phyloP scores from a whole-genome alignment of 2,113 vertebrate species.

The Eubucco bourcierii region DNA sequence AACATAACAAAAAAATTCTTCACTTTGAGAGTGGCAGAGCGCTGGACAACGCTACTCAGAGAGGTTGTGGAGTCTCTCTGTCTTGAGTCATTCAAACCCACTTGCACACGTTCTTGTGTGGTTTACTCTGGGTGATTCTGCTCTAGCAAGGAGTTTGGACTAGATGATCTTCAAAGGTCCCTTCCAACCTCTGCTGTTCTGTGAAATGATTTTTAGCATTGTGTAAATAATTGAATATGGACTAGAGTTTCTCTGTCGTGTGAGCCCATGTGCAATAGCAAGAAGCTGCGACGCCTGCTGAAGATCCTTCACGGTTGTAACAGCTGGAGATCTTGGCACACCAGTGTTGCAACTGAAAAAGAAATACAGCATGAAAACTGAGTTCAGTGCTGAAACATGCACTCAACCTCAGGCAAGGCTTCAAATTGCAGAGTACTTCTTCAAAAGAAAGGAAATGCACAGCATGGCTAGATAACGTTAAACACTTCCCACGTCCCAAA shows the following conservation, averaged over 20 bases:
- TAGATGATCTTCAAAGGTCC: too few species aligned
- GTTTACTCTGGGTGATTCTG: too few species aligned
- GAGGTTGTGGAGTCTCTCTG: too few species aligned
- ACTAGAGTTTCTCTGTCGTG: background rate
- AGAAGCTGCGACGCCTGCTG: background rate
- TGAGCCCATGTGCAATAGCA: constrained; percentile 38
- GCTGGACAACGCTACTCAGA: too few species aligned
- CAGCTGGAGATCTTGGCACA: constrained; percentile 20
- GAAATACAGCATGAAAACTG: constrained; percentile 14
- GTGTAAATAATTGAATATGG: constrained; percentile 37
- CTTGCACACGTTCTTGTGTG: too few species aligned
- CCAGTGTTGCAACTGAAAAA: constrained; percentile 14
- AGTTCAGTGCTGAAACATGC: constrained; percentile 34
- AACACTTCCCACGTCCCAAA: background rate
- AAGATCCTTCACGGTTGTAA: constrained; percentile 18
- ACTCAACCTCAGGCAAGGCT: constrained; percentile 11
- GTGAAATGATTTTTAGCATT: constrained; percentile 37
- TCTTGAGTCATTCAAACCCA: too few species aligned
- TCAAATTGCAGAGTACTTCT: constrained; percentile 29
- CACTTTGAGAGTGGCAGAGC: too few species aligned
- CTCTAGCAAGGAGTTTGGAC: too few species aligned
- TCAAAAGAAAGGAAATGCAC: constrained; percentile 39
- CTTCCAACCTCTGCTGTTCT: background rate
- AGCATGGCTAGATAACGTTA: constrained; percentile 27
- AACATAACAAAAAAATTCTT: too few species aligned